phyloP scores from a whole-genome alignment of 2,113 vertebrate genomes.

The Rhea americana region DNA sequence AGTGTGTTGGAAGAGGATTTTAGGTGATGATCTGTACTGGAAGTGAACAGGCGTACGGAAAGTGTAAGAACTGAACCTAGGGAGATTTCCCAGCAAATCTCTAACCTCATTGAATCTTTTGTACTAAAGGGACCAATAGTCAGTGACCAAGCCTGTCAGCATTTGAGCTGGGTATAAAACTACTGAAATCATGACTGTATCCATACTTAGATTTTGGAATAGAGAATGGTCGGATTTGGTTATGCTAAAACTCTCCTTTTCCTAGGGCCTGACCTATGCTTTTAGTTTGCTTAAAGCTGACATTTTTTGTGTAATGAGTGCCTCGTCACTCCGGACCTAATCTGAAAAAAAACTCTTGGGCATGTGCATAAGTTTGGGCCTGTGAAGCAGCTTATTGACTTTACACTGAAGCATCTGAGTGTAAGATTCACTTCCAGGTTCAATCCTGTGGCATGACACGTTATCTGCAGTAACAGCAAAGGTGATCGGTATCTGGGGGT shows the following conservation, averaged over 20 bases:
- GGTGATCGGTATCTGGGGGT: neutral
- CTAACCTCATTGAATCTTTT: neutral
- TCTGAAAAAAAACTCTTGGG: neutral
- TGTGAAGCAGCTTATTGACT: neutral
- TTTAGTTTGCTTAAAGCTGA: neutral
- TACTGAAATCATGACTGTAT: neutral
- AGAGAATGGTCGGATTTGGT: neutral
- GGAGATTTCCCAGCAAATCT: neutral
- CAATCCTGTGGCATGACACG: neutral
- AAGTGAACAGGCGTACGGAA: neutral
- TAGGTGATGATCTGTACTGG: neutral
- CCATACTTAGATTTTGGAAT: neutral
- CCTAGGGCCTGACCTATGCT: neutral
- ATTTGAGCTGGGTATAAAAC: neutral
- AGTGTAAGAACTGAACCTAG: neutral
- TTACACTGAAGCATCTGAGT: neutral
- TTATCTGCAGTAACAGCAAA: neutral
- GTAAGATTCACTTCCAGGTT: neutral
- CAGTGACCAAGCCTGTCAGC: neutral
- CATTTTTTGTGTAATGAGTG: neutral
- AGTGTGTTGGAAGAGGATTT: neutral
- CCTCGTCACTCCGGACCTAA: neutral
- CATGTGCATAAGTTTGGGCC: neutral
- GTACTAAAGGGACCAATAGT: neutral
- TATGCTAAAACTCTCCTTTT: neutral